Evolutionary conservation across 1,140 invertebrate genomes (phyloP), one percentile per base, ranked within the genome.

Genomic region (Drosophila yakuba): DNA sequence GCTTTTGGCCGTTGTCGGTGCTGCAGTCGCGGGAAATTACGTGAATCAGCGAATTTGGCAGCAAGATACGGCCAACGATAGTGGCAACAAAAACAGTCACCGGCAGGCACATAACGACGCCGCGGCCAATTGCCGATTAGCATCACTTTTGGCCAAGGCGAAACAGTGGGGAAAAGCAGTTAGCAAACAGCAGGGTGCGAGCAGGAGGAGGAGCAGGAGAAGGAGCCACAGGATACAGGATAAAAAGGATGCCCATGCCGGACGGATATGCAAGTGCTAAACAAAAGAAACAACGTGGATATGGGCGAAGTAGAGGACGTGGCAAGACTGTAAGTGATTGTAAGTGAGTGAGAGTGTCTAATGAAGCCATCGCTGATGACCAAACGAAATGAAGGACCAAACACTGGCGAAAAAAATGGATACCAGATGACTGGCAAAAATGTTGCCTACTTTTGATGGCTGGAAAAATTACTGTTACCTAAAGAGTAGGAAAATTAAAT

Each of bases 91-190:
- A 69, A 60, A 55, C 62, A 47, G 28, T 41, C 47, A 35, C 64
- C 62, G 28, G 58, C 50, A 59, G 57, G 69, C 80, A 55, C 80
- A 83, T 82, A 81, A 69, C 64, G 69, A 52, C 45, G 83, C 56
- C 74, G 74, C 67, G 75, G 82, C 82, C 82, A 85, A 86, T 81
- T 85, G 81, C 76, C 84, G 80, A 86, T 86, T 86, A 83, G 83
- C 79, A 59, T 74, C 75, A 76, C 58, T 78, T 71, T 67, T 67
- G 52, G 35, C 48, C 43, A 56, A 56, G 62, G 57, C 60, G 55
- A 32, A 54, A 57, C 44, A 52, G 68, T 38, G 32, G 71, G 78
- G 58, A 35, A 58, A 32, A 60, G 23, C 28, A 17, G 61, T 64
- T 61, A 61, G 55, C 45, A 43, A 51, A 51, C 61, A 67, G 61